Evolutionary conservation across 2,113 vertebrate genomes (phyloP).

Genomic region (Lipophrys pholis): DNA sequence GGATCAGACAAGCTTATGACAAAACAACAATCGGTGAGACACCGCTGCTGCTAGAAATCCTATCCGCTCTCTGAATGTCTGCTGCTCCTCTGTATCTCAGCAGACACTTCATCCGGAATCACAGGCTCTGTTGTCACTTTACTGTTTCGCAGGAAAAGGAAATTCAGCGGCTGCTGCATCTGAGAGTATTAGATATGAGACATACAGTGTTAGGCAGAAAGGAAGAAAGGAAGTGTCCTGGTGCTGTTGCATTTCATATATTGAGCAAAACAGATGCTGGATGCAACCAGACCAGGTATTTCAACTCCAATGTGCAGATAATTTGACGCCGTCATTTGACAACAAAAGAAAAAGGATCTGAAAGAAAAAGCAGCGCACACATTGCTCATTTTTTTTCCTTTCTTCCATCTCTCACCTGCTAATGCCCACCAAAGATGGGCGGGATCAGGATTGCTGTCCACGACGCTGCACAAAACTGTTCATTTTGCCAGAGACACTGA

Average conservation of each 20-base stretch:
- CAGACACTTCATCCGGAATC: conserved; percentile 39
- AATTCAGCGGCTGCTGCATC: conserved; percentile 26
- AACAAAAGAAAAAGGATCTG: conserved; percentile 1
- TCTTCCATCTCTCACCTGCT: conserved; percentile 9
- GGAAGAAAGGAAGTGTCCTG: too few species aligned
- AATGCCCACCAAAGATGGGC: conserved; percentile 1
- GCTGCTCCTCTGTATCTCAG: conserved; percentile 36
- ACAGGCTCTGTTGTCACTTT: conserved; percentile 19
- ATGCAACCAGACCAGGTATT: conserved; percentile 11
- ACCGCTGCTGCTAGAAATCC: conserved; percentile 25
- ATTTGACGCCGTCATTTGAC: conserved; percentile 29
- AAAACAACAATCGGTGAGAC: conserved; percentile 49
- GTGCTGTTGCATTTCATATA: not conserved
- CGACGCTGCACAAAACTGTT: conserved; percentile 27
- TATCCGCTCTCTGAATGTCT: conserved; percentile 22
- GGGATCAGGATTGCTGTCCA: conserved; percentile 37
- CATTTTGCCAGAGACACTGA: conserved; percentile 44
- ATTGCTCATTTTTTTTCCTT: conserved; percentile 24
- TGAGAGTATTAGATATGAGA: conserved; percentile 23
- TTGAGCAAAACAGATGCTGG: not conserved
- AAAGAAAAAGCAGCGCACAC: conserved; percentile 13
- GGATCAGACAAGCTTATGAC: conserved; percentile 47
- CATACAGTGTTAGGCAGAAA: not conserved
- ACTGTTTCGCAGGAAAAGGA: conserved; percentile 36
- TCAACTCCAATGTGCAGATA: not conserved